phyloP scores from a whole-genome alignment of 35 echinoderm and acorn worm genomes.

The Acanthaster planci region DNA sequence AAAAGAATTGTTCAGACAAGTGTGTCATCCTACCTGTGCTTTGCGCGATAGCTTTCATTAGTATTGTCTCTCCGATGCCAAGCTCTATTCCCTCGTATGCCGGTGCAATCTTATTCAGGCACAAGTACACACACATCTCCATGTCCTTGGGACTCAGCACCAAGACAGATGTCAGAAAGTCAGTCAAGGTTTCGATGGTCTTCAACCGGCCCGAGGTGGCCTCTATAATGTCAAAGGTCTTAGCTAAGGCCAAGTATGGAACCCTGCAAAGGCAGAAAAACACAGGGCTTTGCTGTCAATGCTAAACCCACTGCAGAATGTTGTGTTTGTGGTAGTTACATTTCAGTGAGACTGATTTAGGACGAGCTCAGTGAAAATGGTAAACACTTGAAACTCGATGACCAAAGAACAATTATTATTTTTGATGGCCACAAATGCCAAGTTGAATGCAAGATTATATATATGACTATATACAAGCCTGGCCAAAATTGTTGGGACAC shows the following conservation, averaged over 20 bases:
- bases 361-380: background rate
- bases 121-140: conserved; percentile 77
- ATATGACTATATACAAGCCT: too few relatives aligned
- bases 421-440: too few relatives aligned
- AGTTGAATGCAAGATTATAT: too few relatives aligned
- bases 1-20: too few relatives aligned
- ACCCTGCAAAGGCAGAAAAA: conserved; percentile 59
- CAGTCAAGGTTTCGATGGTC: conserved; percentile 79
- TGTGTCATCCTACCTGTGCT: conserved; percentile 67
- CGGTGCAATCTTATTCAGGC: conserved; percentile 94
- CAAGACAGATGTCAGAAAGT: conserved; percentile 89
- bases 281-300: background rate
- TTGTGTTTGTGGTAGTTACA: background rate
- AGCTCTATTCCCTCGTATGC: conserved; percentile 96
- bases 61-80: conserved; percentile 78
- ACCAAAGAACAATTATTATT: too few relatives aligned
- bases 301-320: too few relatives aligned
- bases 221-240: conserved; percentile 83
- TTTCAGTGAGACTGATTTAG: background rate
- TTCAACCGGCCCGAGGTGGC: conserved; percentile 75
- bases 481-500: too few relatives aligned
- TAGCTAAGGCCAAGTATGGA: conserved; percentile 84
- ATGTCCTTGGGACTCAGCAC: conserved; percentile 79
- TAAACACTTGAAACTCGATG: background rate
- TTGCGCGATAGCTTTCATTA: conserved; percentile 91